phyloP scores from a whole-genome alignment of 2,888 invertebrate species.

The Chaetoderma sp. region DNA sequence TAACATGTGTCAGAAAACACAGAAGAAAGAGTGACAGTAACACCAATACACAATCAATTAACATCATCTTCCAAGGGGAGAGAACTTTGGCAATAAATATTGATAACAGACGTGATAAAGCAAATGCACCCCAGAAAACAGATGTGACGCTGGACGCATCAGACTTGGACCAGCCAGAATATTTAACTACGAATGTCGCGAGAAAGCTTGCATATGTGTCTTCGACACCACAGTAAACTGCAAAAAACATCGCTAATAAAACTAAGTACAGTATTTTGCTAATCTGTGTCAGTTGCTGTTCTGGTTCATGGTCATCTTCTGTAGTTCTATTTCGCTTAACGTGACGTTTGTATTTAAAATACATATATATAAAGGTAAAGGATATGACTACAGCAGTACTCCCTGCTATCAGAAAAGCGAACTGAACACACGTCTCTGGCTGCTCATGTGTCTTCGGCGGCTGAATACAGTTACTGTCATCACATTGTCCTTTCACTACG shows the following conservation, averaged over 20 bases:
- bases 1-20: conserved; percentile 42
- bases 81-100: conserved; percentile 63
- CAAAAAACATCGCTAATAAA: conserved; percentile 60
- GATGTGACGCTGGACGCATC: conserved; percentile 62
- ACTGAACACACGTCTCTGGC: conserved; percentile 29
- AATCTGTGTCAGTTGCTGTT: conserved; percentile 16
- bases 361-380: conserved; percentile 28
- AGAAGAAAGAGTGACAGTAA: conserved; percentile 29
- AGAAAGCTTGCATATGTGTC: conserved; percentile 66
- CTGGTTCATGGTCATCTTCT: conserved; percentile 9
- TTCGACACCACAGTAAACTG: conserved; percentile 67
- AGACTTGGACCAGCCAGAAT: conserved; percentile 55
- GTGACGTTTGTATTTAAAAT: conserved; percentile 22
- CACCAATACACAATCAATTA: conserved; percentile 52
- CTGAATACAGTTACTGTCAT: neutral
- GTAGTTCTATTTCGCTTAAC: neutral
- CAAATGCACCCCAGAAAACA: conserved; percentile 69
- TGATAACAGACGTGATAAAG: conserved; percentile 63
- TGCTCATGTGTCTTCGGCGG: neutral
- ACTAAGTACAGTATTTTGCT: conserved; percentile 53
- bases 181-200: conserved; percentile 60
- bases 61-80: conserved; percentile 61
- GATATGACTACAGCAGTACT: conserved; percentile 29
- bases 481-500: neutral
- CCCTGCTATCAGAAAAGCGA: conserved; percentile 40